A percentile compares a stretch with the other conserved stretches of the same genome.
These are phyloP conservation scores for Takifugu ocellatus DNA, from an alignment of 2,797 vertebrate genomes.

Conservation along the genomic window DNA sequence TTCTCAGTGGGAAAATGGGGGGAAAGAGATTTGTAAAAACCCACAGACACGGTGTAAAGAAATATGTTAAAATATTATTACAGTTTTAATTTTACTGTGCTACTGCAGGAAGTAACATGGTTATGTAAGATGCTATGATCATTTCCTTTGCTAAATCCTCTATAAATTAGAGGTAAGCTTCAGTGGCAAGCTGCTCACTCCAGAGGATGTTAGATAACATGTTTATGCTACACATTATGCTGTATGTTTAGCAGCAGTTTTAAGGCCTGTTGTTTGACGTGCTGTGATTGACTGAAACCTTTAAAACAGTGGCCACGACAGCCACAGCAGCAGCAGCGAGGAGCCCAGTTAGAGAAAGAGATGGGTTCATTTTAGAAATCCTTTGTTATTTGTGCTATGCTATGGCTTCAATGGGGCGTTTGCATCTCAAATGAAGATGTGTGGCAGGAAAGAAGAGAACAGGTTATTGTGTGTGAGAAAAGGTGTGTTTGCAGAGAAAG, in stretches of 20 bases:
- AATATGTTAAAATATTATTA: not conserved
- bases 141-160: slow-evolving; percentile 58
- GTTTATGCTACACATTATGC: slow-evolving; percentile 22
- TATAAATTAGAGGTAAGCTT: slow-evolving; percentile 61
- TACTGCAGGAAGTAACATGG: slow-evolving; percentile 21
- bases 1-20: no score
- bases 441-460: slow-evolving; percentile 4
- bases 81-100: not conserved
- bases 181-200: slow-evolving; percentile 49
- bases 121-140: slow-evolving; percentile 57
- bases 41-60: no score
- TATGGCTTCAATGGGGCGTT: slow-evolving; percentile 19
- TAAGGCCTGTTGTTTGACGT: not conserved
- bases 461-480: slow-evolving; percentile 23
- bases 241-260: slow-evolving; percentile 5
- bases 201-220: slow-evolving; percentile 49
- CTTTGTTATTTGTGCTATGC: slow-evolving; percentile 16
- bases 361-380: slow-evolving; percentile 18
- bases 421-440: slow-evolving; percentile 11
- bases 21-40: no score
- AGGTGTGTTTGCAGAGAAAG: slow-evolving; percentile 19
- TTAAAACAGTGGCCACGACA: not conserved
- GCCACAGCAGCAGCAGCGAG: not conserved
- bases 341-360: no score
- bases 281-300: no score